These are phyloP conservation scores for Lysandra bellargus DNA, from an alignment of 2,888 invertebrate species.

Conservation along the genomic window DNA sequence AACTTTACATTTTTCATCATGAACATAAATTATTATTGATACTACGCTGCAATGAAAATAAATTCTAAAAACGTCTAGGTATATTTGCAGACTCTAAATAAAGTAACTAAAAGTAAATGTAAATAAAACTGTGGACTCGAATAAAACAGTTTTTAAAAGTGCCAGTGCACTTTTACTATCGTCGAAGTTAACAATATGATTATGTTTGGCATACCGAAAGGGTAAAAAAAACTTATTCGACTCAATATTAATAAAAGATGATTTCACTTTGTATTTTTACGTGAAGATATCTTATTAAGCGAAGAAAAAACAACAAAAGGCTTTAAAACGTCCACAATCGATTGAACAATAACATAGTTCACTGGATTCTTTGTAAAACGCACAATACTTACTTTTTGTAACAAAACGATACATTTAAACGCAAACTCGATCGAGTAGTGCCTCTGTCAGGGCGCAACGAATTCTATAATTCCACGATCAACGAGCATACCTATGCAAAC, in stretches of 20 bases:
- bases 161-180: background rate
- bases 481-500: conserved; percentile 22
- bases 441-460: conserved; percentile 26
- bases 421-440: conserved; percentile 14
- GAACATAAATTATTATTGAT: too few species aligned
- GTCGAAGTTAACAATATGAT: background rate
- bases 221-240: background rate
- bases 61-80: too few species aligned
- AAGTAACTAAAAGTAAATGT: background rate
- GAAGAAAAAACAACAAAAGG: conserved; percentile 22
- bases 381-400: conserved; percentile 28
- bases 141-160: too few species aligned
- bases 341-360: conserved; percentile 17
- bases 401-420: conserved; percentile 20
- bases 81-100: background rate
- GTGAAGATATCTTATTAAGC: conserved; percentile 1
- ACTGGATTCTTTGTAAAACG: conserved; percentile 2
- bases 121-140: background rate
- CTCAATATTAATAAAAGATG: background rate
- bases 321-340: conserved; percentile 13
- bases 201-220: background rate
- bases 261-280: background rate
- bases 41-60: too few species aligned
- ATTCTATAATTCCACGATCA: conserved; percentile 20
- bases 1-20: too few species aligned